phyloP scores from a whole-genome alignment of 2,113 vertebrate species.

The Aythya baeri region DNA sequence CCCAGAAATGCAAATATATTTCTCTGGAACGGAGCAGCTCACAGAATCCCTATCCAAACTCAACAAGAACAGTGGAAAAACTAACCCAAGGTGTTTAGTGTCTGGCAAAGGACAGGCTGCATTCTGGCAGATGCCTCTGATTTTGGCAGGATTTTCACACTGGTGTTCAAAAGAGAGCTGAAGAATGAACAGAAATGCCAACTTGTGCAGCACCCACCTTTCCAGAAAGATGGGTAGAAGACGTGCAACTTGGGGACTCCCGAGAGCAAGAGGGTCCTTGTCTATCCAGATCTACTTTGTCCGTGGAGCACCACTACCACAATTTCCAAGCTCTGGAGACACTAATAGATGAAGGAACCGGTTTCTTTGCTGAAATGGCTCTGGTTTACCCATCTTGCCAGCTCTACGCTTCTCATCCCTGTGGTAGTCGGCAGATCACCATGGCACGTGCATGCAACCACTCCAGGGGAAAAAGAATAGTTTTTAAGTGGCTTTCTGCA shows the following conservation, averaged over 20 bases:
- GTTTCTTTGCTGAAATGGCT: not conserved
- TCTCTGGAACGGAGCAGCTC: not conserved
- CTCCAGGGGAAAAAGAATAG: too few relatives aligned
- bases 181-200: not conserved
- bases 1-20: not conserved
- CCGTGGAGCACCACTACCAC: not conserved
- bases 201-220: not conserved
- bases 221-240: not conserved
- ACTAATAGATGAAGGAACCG: fast-evolving
- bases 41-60: not conserved
- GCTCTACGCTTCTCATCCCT: too few relatives aligned
- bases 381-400: not conserved
- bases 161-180: not conserved
- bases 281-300: not conserved
- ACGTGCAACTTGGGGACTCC: not conserved
- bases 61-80: not conserved
- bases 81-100: not conserved
- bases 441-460: too few relatives aligned
- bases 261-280: not conserved
- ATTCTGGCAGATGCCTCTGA: too few relatives aligned
- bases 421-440: too few relatives aligned
- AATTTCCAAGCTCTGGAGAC: not conserved
- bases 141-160: not conserved
- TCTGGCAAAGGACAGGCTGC: not conserved
- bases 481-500: too few relatives aligned